These are phyloP conservation scores for Pygoscelis adeliae DNA, from an alignment of 2,113 vertebrate genomes.

Conservation along the genomic window DNA sequence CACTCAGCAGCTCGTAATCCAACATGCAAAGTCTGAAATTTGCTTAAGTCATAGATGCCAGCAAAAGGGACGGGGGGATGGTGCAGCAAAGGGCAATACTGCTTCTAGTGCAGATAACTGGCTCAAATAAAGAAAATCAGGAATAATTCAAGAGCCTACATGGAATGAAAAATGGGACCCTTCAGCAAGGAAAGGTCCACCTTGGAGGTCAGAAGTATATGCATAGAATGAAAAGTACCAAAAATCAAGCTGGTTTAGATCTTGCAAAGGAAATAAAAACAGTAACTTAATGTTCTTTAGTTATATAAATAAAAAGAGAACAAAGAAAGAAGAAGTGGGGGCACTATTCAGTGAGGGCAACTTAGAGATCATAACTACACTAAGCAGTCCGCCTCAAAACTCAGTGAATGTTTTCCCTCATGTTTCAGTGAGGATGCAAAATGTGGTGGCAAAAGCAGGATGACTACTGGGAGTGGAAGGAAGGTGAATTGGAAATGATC, in stretches of 20 bases:
- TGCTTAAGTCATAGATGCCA: background rate
- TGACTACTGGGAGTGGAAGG: background rate
- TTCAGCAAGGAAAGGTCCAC: background rate
- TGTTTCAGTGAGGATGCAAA: background rate
- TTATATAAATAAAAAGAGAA: conserved; percentile 15
- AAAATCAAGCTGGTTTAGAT: background rate
- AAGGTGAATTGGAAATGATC: background rate
- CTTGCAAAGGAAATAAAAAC: conserved; percentile 9
- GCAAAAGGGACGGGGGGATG: background rate
- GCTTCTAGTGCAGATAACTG: background rate
- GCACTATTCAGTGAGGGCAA: background rate
- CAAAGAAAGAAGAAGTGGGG: conserved; percentile 42
- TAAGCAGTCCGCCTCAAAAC: background rate
- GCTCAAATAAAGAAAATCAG: background rate
- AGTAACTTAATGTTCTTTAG: background rate
- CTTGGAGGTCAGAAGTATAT: background rate
- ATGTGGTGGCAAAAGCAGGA: background rate
- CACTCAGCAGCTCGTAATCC: background rate
- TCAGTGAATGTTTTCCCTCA: background rate
- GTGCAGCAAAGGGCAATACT: background rate
- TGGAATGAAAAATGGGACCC: background rate
- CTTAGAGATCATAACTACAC: background rate
- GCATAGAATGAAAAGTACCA: background rate
- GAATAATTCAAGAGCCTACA: background rate
- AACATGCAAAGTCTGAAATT: background rate